Base-by-base conservation (phyloP, 1,140 invertebrate genomes). In the Parapsyche elsis region DNA sequence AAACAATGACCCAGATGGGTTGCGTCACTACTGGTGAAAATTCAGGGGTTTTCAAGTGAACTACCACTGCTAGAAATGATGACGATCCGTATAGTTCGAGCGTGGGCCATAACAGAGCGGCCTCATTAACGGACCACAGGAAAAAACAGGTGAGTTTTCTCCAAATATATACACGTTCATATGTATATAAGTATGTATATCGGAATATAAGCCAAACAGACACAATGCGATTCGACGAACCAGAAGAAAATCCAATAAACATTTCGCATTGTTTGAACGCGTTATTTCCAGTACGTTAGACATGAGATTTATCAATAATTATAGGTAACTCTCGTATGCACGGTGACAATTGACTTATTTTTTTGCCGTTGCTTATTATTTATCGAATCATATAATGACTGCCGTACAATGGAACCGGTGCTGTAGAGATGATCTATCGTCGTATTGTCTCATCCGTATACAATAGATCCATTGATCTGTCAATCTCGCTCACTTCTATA, bases 1-100 rank as follows among this genome's bases (percentile, higher is more conserved):
- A 82, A 80, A 82, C 81, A 82, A 82, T 80, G 74, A 71, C 44
- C 9, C 61, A 16, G 57, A 21, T 53, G 49, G 16, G 16, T 53
- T 53, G 12, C 16, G 16, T 10, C 16, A 16, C 16, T 53, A 16
- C 49, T 53, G 49, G 16, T 53, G 16, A 53, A 53, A 53, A 53
- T 12, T 12, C 49, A 53, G 16, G 16, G 10, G 49, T 53, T 53
- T 53, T 53, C 16, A 14, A 53, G 16, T 12, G 7, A 7, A 38
- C 2, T 7, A 38, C 30, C 30, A 38, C 7, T 38, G 30, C 30
- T 38, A 7, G 30, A 38, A 38, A 38, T 38, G 30, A 38, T 38
- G 30, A 38, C 30, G 30, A 38, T 38, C 30, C 30, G 7, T 38
- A 7, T 38, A 38, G 30, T 38, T 38, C 30, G 7, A 38, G 30